Evolutionary conservation across 1,140 invertebrate genomes (phyloP).

Genomic region (Ooceraea biroi): DNA sequence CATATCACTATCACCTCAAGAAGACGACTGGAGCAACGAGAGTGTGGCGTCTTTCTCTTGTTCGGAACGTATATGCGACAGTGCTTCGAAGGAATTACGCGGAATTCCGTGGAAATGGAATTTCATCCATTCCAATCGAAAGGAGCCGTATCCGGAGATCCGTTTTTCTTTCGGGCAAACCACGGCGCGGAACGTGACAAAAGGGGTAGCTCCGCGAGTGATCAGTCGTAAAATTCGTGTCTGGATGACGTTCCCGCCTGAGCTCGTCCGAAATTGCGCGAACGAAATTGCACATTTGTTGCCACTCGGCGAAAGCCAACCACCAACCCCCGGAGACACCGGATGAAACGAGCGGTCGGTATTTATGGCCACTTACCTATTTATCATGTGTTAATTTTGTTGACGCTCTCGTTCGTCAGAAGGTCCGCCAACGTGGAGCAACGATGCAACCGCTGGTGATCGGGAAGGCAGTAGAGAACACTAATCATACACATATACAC

Average conservation of each 20-base stretch:
- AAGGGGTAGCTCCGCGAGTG: constrained; percentile 58
- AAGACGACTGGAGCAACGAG: constrained; percentile 27
- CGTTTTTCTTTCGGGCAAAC: constrained; percentile 46
- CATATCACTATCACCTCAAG: constrained; percentile 20
- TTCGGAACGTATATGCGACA: constrained; percentile 35
- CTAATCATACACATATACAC: no score
- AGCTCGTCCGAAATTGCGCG: constrained; percentile 63
- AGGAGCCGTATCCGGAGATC: constrained; percentile 52
- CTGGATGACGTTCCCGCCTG: constrained; percentile 50
- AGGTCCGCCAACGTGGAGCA: no score
- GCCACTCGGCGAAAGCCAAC: constrained; percentile 28
- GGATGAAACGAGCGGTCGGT: constrained; percentile 37
- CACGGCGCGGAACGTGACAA: constrained; percentile 53
- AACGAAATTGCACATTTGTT: constrained; percentile 66
- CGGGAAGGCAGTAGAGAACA: no score
- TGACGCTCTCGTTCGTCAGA: no score
- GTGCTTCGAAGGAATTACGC: constrained; percentile 51
- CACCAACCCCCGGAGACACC: not conserved
- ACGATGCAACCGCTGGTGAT: no score
- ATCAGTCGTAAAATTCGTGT: constrained; percentile 72
- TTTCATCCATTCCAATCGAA: constrained; percentile 60
- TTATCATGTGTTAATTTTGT: constrained; percentile 29
- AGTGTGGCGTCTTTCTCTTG: constrained; percentile 15
- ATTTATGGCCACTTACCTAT: constrained; percentile 31
- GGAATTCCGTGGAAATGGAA: constrained; percentile 60